Evolutionary conservation across 2,888 invertebrate species (phyloP).

Genomic region (Mythimna vitellina): DNA sequence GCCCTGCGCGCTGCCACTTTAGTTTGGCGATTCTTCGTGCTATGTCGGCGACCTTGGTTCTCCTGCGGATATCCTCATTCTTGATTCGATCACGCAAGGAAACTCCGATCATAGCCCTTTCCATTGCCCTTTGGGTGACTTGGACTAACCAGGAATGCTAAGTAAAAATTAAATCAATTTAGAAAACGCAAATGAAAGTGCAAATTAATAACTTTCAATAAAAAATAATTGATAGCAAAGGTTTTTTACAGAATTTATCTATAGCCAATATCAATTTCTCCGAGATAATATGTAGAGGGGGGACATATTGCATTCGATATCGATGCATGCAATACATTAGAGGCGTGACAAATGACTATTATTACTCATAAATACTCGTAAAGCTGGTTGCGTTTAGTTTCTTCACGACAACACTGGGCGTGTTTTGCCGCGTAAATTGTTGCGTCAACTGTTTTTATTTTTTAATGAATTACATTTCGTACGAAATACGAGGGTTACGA

Average conservation of each 20-base stretch:
- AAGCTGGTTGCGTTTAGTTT: slow-evolving; percentile 69
- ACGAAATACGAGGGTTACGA: slow-evolving; percentile 15
- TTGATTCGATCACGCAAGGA: too few relatives aligned
- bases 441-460: slow-evolving; percentile 40
- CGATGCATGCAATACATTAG: slow-evolving; percentile 68
- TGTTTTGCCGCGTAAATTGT: slow-evolving; percentile 44
- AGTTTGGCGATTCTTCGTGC: too few relatives aligned
- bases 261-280: slow-evolving; percentile 47
- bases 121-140: too few relatives aligned
- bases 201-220: slow-evolving; percentile 27
- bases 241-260: slow-evolving; percentile 20
- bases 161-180: slow-evolving; percentile 31
- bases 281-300: slow-evolving; percentile 30
- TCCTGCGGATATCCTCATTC: too few relatives aligned
- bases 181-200: slow-evolving; percentile 23
- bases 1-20: too few relatives aligned
- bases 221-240: slow-evolving; percentile 35
- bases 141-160: slow-evolving; percentile 12
- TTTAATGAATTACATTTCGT: slow-evolving; percentile 48
- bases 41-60: too few relatives aligned
- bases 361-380: slow-evolving; percentile 79
- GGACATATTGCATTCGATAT: slow-evolving; percentile 67
- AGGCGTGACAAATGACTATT: slow-evolving; percentile 73
- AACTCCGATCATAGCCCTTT: too few relatives aligned
- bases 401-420: slow-evolving; percentile 67